A percentile compares a stretch with the other conserved stretches of the same genome.
phyloP scores from a whole-genome alignment of 2,888 invertebrate species.

The Polyploca ridens region DNA sequence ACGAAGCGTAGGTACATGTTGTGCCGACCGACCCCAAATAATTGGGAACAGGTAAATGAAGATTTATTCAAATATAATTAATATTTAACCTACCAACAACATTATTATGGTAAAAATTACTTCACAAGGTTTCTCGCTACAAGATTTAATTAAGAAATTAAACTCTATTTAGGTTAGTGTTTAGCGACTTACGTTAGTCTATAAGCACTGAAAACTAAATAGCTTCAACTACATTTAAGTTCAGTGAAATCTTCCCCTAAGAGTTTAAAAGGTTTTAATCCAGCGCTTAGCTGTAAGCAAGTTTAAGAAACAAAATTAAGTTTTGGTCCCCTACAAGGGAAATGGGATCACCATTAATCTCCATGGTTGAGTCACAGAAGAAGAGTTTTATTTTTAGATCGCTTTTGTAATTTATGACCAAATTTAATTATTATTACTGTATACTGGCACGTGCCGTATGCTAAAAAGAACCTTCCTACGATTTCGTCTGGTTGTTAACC shows the following conservation, averaged over 20 bases:
- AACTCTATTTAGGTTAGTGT: background rate
- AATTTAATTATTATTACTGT: background rate
- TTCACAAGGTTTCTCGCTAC: background rate
- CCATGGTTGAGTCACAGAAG: slow-evolving; percentile 53
- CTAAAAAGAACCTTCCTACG: background rate
- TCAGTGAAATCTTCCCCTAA: slow-evolving; percentile 34
- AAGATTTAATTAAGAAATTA: background rate
- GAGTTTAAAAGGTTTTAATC: slow-evolving; percentile 63
- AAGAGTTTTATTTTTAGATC: slow-evolving; percentile 35
- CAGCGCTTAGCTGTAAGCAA: slow-evolving; percentile 61
- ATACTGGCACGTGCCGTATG: background rate
- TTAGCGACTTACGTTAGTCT: background rate
- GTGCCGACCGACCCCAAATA: too few relatives aligned
- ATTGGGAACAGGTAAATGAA: too few relatives aligned
- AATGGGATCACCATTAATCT: slow-evolving; percentile 76
- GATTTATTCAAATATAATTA: too few relatives aligned
- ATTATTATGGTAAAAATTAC: too few relatives aligned
- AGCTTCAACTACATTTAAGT: slow-evolving; percentile 27
- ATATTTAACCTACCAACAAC: too few relatives aligned
- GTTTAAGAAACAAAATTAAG: slow-evolving; percentile 77
- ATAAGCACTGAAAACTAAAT: slow-evolving; percentile 4
- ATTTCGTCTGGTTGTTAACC: background rate
- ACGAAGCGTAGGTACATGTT: too few relatives aligned
- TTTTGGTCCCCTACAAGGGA: slow-evolving; percentile 66
- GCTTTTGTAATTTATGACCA: background rate